A percentile compares a stretch with the other conserved stretches of the same genome.
Conservation (phyloP, 2,888 invertebrate genomes). For the Troides oblongomaculatus region DNA sequence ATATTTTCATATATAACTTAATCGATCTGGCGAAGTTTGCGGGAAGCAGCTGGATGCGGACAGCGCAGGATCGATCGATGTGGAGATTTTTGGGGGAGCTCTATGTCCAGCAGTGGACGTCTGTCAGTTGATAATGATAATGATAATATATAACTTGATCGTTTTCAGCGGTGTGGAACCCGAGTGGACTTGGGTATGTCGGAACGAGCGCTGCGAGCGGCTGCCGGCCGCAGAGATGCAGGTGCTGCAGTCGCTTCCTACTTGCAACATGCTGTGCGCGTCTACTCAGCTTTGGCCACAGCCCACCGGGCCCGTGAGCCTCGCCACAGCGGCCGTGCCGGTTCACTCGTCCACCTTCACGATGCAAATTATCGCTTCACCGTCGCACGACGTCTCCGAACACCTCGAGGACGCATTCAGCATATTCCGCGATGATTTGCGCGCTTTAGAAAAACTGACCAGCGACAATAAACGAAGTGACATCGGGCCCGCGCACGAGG, state of each 20-base stretch:
- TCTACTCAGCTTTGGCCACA: constrained; percentile 88
- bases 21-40: neutral
- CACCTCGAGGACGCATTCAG: constrained; percentile 75
- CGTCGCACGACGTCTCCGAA: constrained; percentile 56
- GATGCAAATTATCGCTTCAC: constrained; percentile 62
- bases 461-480: constrained; percentile 44
- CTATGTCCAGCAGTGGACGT: no score
- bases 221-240: constrained; percentile 58
- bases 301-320: constrained; percentile 85
- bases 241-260: constrained; percentile 81
- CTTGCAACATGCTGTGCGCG: constrained; percentile 90
- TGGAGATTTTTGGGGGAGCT: no score
- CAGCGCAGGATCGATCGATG: no score
- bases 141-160: constrained; percentile 8
- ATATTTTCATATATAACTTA: constrained; percentile 3
- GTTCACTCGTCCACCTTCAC: constrained; percentile 78
- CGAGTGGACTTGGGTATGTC: constrained; percentile 89
- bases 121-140: no score
- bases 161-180: constrained; percentile 72
- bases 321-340: constrained; percentile 83
- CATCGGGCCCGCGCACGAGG: constrained; percentile 63
- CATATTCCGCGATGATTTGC: constrained; percentile 75
- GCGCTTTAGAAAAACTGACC: constrained; percentile 64
- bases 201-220: constrained; percentile 85
- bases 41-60: no score